Percentiles rank a stretch among this genome's conserved stretches.
phyloP scores from a whole-genome alignment of 1,140 invertebrate genomes.

The Dendroctonus ponderosae region DNA sequence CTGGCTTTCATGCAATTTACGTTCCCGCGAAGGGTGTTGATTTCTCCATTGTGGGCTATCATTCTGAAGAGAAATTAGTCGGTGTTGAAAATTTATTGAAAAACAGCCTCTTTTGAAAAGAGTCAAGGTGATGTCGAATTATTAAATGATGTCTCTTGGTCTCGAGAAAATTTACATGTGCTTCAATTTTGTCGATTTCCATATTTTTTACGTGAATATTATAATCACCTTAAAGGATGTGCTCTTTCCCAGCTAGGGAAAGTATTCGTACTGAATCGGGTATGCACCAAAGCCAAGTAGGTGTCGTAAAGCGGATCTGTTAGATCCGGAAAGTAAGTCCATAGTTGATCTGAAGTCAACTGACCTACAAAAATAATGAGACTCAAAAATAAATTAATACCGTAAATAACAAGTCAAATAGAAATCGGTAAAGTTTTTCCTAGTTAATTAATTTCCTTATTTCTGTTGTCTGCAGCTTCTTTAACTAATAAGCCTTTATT shows the following conservation, averaged over 20 bases:
- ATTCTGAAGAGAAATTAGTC: conserved; percentile 60
- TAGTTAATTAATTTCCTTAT: too few relatives aligned
- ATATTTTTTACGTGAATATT: too few relatives aligned
- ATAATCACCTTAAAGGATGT: conserved; percentile 89
- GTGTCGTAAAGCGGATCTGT: conserved; percentile 83
- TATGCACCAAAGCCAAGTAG: conserved; percentile 94
- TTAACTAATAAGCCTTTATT: too few relatives aligned
- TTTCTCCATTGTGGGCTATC: conserved; percentile 98
- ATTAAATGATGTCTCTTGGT: neutral
- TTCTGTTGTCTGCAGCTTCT: too few relatives aligned
- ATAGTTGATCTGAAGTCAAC: conserved; percentile 93
- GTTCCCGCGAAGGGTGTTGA: conserved; percentile 97
- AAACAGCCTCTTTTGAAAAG: neutral
- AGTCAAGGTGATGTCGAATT: neutral
- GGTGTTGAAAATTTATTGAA: neutral
- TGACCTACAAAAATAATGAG: conserved; percentile 53
- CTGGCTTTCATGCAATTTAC: conserved; percentile 98
- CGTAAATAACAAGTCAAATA: too few relatives aligned
- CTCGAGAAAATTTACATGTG: conserved; percentile 35
- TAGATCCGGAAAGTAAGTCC: conserved; percentile 70
- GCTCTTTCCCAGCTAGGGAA: conserved; percentile 99
- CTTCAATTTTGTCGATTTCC: too few relatives aligned
- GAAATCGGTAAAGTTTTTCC: too few relatives aligned
- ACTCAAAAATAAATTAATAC: too few relatives aligned
- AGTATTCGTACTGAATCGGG: conserved; percentile 96